Evolutionary conservation across 2,113 vertebrate species (phyloP).

Genomic region (Oreotragus oreotragus): DNA sequence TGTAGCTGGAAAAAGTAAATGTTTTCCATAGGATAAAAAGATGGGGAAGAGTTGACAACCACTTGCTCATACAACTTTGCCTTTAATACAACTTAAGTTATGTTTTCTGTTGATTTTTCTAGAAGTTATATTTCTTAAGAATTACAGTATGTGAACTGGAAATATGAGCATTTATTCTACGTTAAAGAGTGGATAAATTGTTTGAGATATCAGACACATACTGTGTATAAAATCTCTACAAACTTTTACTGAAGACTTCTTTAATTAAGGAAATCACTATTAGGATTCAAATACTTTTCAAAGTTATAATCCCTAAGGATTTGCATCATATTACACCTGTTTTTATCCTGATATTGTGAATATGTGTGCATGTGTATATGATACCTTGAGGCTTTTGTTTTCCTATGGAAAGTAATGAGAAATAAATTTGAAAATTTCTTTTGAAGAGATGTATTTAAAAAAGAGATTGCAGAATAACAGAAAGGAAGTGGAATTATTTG

Average conservation of each 20-base stretch:
- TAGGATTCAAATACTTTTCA: not conserved
- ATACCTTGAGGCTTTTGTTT: not conserved
- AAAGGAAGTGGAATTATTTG: not conserved
- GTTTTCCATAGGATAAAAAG: not conserved
- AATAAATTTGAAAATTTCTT: not conserved
- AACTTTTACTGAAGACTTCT: not conserved
- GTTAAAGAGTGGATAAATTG: not conserved
- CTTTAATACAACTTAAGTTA: not conserved
- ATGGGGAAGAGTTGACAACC: not conserved
- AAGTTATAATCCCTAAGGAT: not conserved
- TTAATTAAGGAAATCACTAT: not conserved
- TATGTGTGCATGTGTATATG: not conserved
- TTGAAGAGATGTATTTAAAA: not conserved
- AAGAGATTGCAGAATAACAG: not conserved
- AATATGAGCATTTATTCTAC: not conserved
- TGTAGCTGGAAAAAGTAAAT: not conserved
- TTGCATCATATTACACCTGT: not conserved
- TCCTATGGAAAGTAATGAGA: not conserved
- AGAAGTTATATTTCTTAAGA: not conserved
- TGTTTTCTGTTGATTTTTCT: conserved; percentile 12
- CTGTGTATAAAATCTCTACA: not conserved
- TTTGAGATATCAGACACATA: not conserved
- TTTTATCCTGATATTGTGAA: not conserved
- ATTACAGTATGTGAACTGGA: not conserved
- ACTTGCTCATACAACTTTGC: not conserved